phyloP scores from a whole-genome alignment of 2,888 invertebrate genomes.

The Erannis defoliaria region DNA sequence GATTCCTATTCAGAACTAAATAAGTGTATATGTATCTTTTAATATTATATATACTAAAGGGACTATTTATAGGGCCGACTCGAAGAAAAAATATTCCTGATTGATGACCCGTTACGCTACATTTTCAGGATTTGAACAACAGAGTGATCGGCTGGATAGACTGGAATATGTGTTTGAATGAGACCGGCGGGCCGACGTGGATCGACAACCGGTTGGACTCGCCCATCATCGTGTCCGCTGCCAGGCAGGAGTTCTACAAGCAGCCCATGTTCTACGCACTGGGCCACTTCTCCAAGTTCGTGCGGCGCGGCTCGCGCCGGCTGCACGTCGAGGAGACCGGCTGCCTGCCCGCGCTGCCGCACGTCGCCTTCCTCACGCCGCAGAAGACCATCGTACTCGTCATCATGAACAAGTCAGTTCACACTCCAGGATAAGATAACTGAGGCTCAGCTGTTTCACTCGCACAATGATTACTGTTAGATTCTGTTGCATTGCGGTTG shows the following conservation, averaged over 20 bases:
- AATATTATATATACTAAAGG: no score
- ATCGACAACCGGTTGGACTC: slow-evolving; percentile 91
- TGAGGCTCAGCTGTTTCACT: no score
- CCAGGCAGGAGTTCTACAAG: slow-evolving; percentile 90
- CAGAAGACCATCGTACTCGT: slow-evolving; percentile 59
- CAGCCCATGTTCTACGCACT: slow-evolving; percentile 96
- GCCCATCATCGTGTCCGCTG: slow-evolving; percentile 82
- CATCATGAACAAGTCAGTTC: slow-evolving; percentile 60
- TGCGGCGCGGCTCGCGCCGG: slow-evolving; percentile 86
- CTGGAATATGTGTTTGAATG: slow-evolving; percentile 93
- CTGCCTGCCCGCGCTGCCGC: slow-evolving; percentile 36
- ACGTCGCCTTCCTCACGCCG: slow-evolving; percentile 61
- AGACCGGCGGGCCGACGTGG: slow-evolving; percentile 92
- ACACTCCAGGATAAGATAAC: no score
- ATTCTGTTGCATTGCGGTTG: no score
- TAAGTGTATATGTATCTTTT: no score
- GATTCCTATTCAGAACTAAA: no score
- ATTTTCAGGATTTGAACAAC: slow-evolving; percentile 77
- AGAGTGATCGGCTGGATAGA: slow-evolving; percentile 94
- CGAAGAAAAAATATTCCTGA: no score
- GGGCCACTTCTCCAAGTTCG: slow-evolving; percentile 93
- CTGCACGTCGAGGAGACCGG: slow-evolving; percentile 47
- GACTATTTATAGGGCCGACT: no score
- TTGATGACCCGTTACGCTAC: no score
- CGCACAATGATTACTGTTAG: no score